Percentiles rank a stretch among this genome's conserved stretches.
Evolutionary conservation across 2,888 invertebrate species (phyloP).

Genomic region (Craniophora ligustri): DNA sequence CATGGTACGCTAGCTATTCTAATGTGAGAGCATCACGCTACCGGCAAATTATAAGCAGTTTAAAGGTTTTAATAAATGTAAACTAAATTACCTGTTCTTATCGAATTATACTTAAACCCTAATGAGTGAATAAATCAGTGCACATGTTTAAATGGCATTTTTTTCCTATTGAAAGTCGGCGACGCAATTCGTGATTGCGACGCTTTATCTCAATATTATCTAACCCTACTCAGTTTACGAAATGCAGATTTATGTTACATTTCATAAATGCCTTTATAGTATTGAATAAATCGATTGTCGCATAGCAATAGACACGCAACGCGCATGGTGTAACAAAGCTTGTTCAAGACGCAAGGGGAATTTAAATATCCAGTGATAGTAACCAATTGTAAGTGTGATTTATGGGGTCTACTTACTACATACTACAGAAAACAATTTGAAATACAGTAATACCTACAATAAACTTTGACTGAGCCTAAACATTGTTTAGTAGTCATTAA

Average conservation of each 20-base stretch:
- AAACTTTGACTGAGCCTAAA: too few species aligned
- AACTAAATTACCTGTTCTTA: not conserved
- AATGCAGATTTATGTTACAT: not conserved
- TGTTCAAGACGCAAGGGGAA: too few species aligned
- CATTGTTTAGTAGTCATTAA: not conserved
- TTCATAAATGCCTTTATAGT: not conserved
- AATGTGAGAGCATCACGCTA: slow-evolving; percentile 48
- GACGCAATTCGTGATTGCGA: slow-evolving; percentile 33
- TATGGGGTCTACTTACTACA: too few species aligned
- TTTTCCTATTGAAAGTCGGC: not conserved
- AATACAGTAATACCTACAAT: too few species aligned
- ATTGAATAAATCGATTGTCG: slow-evolving; percentile 35
- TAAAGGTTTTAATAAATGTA: slow-evolving; percentile 6
- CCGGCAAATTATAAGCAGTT: slow-evolving; percentile 37
- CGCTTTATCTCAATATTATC: slow-evolving; percentile 11
- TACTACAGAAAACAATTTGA: too few species aligned
- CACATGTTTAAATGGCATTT: slow-evolving; percentile 17
- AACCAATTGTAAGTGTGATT: too few species aligned
- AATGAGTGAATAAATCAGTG: not conserved
- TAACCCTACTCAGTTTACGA: not conserved
- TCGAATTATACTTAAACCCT: not conserved
- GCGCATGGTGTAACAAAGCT: slow-evolving; percentile 26
- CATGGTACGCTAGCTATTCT: slow-evolving; percentile 42
- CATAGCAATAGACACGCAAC: slow-evolving; percentile 24
- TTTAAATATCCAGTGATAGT: too few species aligned